A percentile compares a stretch with the other conserved stretches of the same genome.
phyloP scores from a whole-genome alignment of 2,113 vertebrate species.

The Sterna hirundo region DNA sequence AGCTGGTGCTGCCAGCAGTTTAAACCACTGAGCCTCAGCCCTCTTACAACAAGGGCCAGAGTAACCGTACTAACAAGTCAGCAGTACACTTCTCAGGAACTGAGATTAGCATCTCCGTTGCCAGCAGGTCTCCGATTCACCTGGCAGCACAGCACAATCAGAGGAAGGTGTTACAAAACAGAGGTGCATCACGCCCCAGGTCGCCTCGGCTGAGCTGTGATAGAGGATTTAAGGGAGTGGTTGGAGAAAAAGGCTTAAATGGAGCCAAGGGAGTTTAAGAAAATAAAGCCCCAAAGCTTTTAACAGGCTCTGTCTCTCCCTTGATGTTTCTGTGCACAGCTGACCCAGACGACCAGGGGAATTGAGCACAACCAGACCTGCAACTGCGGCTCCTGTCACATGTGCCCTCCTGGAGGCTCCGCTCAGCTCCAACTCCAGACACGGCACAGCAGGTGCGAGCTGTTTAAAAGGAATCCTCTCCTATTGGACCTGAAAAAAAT shows the following conservation, averaged over 20 bases:
- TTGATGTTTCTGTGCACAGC: neutral
- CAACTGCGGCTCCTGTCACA: neutral
- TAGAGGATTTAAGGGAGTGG: neutral
- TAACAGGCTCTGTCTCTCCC: neutral
- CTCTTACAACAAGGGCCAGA: neutral
- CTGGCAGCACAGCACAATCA: neutral
- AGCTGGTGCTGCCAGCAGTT: neutral
- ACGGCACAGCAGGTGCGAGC: neutral
- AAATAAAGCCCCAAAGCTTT: neutral
- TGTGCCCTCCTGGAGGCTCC: neutral
- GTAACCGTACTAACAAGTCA: neutral
- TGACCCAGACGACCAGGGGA: neutral
- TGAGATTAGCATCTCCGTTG: neutral
- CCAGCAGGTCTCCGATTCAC: neutral
- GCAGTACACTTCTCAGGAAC: neutral
- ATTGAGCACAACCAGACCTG: conserved; percentile 29
- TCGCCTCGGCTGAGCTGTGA: neutral
- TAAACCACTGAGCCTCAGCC: neutral
- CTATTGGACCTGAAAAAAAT: conserved; percentile 17
- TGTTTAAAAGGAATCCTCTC: conserved; percentile 20
- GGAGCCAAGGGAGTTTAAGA: neutral
- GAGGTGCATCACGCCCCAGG: neutral
- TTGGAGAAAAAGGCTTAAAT: neutral
- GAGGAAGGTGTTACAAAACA: neutral
- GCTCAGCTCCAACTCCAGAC: conserved; percentile 10